Percentiles rank a stretch among this genome's conserved stretches.
phyloP scores from a whole-genome alignment of 2,888 invertebrate species.

The Conomelus anceps region DNA sequence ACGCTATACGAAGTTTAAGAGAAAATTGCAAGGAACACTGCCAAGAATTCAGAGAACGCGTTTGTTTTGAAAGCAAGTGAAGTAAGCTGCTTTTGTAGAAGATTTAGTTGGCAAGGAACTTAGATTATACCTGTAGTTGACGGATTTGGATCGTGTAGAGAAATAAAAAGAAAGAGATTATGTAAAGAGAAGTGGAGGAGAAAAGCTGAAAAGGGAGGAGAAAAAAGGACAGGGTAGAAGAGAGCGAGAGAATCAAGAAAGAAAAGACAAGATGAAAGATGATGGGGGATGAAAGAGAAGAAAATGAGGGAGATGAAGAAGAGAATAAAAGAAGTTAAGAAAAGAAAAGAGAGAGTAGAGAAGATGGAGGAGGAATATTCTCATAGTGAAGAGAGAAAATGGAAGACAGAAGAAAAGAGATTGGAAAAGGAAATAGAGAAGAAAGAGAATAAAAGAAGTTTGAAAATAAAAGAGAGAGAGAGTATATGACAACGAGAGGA shows the following conservation, averaged over 20 bases:
- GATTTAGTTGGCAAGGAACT: background rate
- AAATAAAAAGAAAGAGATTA: background rate
- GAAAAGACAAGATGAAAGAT: background rate
- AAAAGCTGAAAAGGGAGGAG: background rate
- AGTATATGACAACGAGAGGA: no score
- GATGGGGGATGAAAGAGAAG: background rate
- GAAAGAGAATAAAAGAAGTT: no score
- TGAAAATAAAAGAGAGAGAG: no score
- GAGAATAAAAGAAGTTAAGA: background rate
- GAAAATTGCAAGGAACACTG: background rate
- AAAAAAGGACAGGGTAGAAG: background rate
- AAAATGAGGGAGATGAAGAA: background rate
- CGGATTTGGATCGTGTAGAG: background rate
- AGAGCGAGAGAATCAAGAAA: no score
- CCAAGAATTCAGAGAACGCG: background rate
- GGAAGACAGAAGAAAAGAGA: no score
- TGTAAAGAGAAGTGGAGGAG: background rate
- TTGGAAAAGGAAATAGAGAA: no score
- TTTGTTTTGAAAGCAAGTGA: background rate
- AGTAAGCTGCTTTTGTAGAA: background rate
- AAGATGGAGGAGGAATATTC: no score
- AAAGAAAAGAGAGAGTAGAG: background rate
- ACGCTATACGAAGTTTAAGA: background rate
- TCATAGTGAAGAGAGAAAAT: no score
- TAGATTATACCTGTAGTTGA: background rate